A percentile compares a stretch with the other conserved stretches of the same genome.
Evolutionary conservation across 2,797 vertebrate genomes (phyloP).

Genomic region (Amblyopsis hoosieri): DNA sequence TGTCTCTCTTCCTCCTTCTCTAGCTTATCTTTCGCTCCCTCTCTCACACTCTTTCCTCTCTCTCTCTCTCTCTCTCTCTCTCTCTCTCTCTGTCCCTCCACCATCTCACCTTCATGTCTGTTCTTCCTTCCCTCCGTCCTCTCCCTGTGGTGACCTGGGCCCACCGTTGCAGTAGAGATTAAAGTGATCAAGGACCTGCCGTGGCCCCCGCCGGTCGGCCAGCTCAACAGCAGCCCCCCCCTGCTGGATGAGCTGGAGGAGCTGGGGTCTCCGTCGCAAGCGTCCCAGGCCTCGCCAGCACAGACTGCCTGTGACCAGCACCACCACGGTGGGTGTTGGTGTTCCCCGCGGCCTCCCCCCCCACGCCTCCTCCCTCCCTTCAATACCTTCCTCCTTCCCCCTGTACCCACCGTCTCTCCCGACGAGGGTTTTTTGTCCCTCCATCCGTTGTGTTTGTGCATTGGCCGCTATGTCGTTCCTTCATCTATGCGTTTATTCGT

Average conservation of each 20-base stretch:
- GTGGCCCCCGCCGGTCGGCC: constrained; percentile 97
- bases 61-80: constrained; percentile 14
- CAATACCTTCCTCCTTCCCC: neutral
- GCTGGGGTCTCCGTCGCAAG: constrained; percentile 82
- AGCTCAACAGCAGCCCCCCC: constrained; percentile 88
- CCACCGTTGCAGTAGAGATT: constrained; percentile 92
- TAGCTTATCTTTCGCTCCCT: too few species aligned
- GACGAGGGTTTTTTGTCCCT: neutral
- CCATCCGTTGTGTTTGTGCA: constrained; percentile 3
- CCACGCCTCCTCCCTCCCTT: constrained; percentile 8
- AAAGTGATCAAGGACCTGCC: constrained; percentile 99
- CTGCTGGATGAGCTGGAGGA: constrained; percentile 84
- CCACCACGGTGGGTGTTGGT: constrained; percentile 90
- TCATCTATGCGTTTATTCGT: neutral
- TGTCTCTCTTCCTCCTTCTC: too few species aligned
- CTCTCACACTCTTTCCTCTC: constrained; percentile 11
- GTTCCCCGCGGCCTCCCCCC: constrained; percentile 58
- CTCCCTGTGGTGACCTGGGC: constrained; percentile 48
- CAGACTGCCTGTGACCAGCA: constrained; percentile 85
- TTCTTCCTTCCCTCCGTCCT: constrained; percentile 60
- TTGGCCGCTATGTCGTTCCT: neutral
- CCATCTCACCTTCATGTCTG: constrained; percentile 34
- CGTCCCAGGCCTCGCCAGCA: constrained; percentile 79
- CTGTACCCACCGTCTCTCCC: neutral
- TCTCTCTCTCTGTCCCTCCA: constrained; percentile 26